phyloP scores from a whole-genome alignment of 2,888 invertebrate species.

The Lasioglossum malachurum region DNA sequence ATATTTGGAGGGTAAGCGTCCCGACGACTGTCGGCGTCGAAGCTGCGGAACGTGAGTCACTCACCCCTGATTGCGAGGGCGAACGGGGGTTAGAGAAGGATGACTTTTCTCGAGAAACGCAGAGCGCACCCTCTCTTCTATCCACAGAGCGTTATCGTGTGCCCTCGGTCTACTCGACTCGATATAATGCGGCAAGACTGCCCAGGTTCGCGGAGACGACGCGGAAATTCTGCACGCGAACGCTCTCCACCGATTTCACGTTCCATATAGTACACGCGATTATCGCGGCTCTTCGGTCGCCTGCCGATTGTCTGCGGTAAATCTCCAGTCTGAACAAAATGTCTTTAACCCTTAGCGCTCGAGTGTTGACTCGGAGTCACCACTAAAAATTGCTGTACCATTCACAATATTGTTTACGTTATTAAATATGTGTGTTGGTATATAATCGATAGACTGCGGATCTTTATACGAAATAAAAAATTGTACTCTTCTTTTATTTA shows the following conservation, averaged over 20 bases:
- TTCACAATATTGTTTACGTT: too few species aligned
- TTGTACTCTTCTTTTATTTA: too few species aligned
- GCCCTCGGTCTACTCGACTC: constrained; percentile 23
- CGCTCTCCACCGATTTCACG: neutral
- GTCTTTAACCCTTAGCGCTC: too few species aligned
- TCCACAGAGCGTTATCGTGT: constrained; percentile 4
- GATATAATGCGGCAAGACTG: constrained; percentile 5
- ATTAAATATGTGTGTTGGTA: too few species aligned
- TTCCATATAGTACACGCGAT: neutral
- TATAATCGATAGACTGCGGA: too few species aligned
- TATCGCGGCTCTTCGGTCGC: neutral
- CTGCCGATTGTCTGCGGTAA: neutral
- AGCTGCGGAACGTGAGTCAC: constrained; percentile 84
- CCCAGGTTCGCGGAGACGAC: neutral
- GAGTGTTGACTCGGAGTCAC: too few species aligned
- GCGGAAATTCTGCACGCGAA: neutral
- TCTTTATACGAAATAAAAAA: too few species aligned
- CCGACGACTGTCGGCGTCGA: constrained; percentile 79
- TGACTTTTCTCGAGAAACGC: constrained; percentile 64
- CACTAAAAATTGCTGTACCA: too few species aligned
- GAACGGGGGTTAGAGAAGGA: constrained; percentile 54
- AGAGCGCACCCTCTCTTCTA: constrained; percentile 55
- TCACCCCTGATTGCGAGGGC: constrained; percentile 67
- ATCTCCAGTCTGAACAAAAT: neutral
- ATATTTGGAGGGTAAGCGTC: constrained; percentile 82